A percentile compares a stretch with the other conserved stretches of the same genome.
phyloP scores from a whole-genome alignment of 2,113 vertebrate species.

The Mustelus asterias region DNA sequence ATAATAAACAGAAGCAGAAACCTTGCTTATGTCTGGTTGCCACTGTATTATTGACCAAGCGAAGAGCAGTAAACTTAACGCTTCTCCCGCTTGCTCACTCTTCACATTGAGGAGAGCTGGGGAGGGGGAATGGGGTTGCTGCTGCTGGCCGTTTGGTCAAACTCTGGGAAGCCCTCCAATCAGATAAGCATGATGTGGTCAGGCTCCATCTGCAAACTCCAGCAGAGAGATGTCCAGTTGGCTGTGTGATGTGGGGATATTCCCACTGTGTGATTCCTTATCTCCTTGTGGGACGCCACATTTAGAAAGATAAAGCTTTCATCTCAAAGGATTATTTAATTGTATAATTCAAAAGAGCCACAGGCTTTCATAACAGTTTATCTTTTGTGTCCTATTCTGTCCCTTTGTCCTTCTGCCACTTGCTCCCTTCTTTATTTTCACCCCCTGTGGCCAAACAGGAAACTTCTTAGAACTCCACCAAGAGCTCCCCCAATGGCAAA shows the following conservation, averaged over 20 bases:
- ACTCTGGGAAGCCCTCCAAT: neutral
- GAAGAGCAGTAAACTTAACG: neutral
- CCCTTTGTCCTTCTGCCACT: neutral
- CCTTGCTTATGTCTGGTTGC: neutral
- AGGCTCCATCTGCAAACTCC: neutral
- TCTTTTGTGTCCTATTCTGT: no score
- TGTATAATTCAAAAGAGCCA: neutral
- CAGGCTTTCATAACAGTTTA: neutral
- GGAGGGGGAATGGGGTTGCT: no score
- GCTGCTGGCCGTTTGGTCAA: neutral
- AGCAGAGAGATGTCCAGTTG: neutral
- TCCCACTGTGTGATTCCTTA: neutral
- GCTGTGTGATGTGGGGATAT: neutral
- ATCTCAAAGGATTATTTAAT: neutral
- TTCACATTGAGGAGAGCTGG: no score
- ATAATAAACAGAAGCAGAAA: neutral
- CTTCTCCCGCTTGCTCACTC: neutral
- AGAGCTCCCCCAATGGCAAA: neutral
- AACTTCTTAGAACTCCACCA: neutral
- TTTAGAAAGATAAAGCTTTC: neutral
- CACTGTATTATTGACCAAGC: neutral
- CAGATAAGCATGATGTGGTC: neutral
- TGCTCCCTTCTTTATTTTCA: neutral
- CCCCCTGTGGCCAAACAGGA: neutral
- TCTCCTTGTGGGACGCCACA: neutral